Evolutionary conservation across 2,113 vertebrate genomes (phyloP), one percentile per base, ranked within the genome.

Genomic region (Xenopus borealis): DNA sequence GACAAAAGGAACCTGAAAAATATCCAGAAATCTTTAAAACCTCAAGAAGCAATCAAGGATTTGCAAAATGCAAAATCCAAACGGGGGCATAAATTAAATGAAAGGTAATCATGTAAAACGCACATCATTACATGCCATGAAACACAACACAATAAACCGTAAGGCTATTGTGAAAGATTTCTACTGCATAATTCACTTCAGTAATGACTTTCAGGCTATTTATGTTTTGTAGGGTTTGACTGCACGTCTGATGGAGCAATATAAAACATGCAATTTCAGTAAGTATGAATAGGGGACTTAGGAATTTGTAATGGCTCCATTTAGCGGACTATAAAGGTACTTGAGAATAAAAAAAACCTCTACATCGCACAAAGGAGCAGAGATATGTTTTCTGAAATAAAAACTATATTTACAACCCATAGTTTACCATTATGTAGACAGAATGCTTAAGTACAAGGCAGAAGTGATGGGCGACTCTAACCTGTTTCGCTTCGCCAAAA

Each of bases 101-200:
- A 74, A 6, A 67, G 64, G 53, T 59, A 66, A 67, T 61, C 20
- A 58, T 47, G 52, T 67, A 66, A 74, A 74, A 58, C 17, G 53
- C 46, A 50, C 40, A 47, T 40, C 10, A 20, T 44, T 66, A 57
- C 33, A 67, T 47, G 72, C 72, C 40, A 67, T 74, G 59, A 67
- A 74, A 67, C 40, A 67, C 19, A 18, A 30, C 63, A 67, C 40
- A 74, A 74, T 45, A 33, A 63, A 40, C 55, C 59, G 63, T 16
- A 50, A 74, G 61, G 64, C 72, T 47, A 67, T 66, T 67, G 33
- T 66, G 72, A 58, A 67, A 67, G 46, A 47, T 44, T 58, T 33
- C 52, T 17, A 16, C 19, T 45, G 20, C 63, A 67, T 66, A 46
- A 61, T 74, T 47, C 53, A 52, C 62, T 74, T 27, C 50, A 7